Evolutionary conservation across 2,797 vertebrate species (phyloP).

Genomic region (Florisuga fusca): DNA sequence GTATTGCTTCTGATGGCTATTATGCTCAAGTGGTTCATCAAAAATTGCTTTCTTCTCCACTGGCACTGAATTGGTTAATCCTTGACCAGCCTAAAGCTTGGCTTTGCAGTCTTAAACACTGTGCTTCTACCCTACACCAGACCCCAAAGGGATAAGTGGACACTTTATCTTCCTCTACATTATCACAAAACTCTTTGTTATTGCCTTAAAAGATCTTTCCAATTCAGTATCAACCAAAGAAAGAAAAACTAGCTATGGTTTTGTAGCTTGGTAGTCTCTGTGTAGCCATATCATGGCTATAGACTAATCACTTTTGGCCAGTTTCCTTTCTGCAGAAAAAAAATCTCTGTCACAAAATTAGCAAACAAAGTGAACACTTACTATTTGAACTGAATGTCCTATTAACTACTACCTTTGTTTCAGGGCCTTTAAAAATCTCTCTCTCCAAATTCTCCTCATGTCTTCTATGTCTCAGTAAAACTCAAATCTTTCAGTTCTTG

Average conservation of each 20-base stretch:
- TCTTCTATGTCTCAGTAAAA: not conserved
- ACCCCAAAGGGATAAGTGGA: not conserved
- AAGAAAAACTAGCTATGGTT: not conserved
- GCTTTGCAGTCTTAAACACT: not conserved
- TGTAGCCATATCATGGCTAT: not conserved
- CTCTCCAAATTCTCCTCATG: not conserved
- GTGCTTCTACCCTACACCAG: not conserved
- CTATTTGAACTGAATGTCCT: not conserved
- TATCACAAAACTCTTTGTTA: not conserved
- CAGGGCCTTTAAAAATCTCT: not conserved
- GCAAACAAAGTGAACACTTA: not conserved
- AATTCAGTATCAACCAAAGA: not conserved
- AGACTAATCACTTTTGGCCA: not conserved
- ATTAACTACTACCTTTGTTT: not conserved
- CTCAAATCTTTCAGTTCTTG: not conserved
- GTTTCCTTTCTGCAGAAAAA: not conserved
- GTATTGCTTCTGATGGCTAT: not conserved
- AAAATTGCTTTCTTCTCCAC: not conserved
- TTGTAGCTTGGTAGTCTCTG: not conserved
- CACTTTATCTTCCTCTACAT: not conserved
- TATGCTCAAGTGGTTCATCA: not conserved
- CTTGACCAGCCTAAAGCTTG: not conserved
- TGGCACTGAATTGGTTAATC: not conserved
- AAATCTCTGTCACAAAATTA: not conserved
- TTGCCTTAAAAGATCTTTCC: not conserved